Evolutionary conservation across 2,797 vertebrate genomes (phyloP).

Genomic region (Meriones psammophilus): DNA sequence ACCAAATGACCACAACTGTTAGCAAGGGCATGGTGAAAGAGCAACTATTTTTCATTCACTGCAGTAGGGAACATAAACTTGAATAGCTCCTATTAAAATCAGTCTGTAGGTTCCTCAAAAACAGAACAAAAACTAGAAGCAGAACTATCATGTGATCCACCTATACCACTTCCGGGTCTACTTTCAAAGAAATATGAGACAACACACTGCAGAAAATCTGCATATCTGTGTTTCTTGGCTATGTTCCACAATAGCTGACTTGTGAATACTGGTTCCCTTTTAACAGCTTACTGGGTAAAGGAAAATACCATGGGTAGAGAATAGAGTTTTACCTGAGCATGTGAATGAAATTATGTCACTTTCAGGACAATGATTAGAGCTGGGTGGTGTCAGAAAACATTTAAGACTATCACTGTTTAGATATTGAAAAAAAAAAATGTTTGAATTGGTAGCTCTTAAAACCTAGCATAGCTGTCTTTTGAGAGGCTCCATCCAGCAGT

Average conservation of each 20-base stretch:
- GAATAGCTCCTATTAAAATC: neutral
- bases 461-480: neutral
- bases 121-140: neutral
- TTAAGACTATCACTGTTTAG: neutral
- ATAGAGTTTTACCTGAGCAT: neutral
- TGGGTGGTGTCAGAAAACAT: neutral
- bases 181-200: neutral
- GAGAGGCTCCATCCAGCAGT: too few species aligned
- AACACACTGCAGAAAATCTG: neutral
- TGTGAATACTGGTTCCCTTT: neutral
- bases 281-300: neutral
- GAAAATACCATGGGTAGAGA: neutral
- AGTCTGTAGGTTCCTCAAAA: neutral
- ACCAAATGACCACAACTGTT: neutral
- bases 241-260: neutral
- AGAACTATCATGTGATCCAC: neutral
- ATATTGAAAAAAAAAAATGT: neutral
- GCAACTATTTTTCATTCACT: neutral
- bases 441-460: slow-evolving; percentile 21
- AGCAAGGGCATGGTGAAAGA: neutral
- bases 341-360: neutral
- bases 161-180: neutral
- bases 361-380: neutral
- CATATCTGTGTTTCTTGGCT: neutral
- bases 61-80: neutral